phyloP scores from a whole-genome alignment of 2,888 invertebrate species.

The Muscina levida region DNA sequence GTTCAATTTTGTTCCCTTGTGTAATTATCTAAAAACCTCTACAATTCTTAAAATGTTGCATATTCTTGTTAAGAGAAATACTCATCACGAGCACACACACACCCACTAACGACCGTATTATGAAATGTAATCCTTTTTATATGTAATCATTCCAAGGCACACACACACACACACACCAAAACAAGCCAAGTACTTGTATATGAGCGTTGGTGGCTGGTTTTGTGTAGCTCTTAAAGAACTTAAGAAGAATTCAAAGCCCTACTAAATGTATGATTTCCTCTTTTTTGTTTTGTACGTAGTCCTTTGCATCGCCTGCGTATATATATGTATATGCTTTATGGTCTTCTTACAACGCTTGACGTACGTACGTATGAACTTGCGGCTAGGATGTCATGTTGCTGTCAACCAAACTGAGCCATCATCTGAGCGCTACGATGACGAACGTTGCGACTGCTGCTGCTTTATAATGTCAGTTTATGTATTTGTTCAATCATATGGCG shows the following conservation, averaged over 20 bases:
- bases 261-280: constrained; percentile 1
- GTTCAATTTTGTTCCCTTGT: too few species aligned
- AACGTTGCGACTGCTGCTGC: too few species aligned
- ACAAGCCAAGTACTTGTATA: neutral
- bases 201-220: neutral
- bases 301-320: neutral
- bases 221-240: constrained; percentile 4
- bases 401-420: neutral
- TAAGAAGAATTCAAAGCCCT: neutral
- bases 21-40: too few species aligned
- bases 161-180: too few species aligned
- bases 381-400: neutral
- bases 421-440: too few species aligned
- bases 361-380: neutral
- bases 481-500: neutral
- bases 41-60: too few species aligned
- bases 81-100: too few species aligned
- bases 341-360: neutral
- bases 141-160: constrained; percentile 10
- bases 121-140: constrained; percentile 24
- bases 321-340: neutral
- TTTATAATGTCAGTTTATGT: too few species aligned
- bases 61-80: too few species aligned
- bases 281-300: neutral
- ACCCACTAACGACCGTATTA: too few species aligned